A percentile compares a stretch with the other conserved stretches of the same genome.
These are phyloP conservation scores for Brotula barbata DNA, from an alignment of 2,797 vertebrate genomes.

Conservation along the genomic window DNA sequence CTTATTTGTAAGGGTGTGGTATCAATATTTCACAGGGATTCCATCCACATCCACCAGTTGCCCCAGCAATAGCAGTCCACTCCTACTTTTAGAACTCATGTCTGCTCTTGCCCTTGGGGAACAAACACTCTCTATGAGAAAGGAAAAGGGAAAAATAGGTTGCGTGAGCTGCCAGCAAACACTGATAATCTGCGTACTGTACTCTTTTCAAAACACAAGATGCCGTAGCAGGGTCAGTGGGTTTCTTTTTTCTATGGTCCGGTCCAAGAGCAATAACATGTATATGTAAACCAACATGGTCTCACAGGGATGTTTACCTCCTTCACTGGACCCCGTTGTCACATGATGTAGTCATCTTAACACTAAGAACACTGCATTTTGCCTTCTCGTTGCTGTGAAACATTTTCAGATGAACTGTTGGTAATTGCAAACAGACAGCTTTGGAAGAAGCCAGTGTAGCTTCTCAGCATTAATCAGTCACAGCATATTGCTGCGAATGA, in stretches of 20 bases:
- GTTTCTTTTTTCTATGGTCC: not conserved
- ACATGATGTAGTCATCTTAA: conserved; percentile 56
- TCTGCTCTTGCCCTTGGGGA: conserved; percentile 67
- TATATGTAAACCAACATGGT: conserved; percentile 22
- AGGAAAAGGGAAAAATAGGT: conserved; percentile 27
- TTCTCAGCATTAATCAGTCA: conserved; percentile 30
- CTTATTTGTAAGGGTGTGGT: not conserved
- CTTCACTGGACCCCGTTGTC: conserved; percentile 47
- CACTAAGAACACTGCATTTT: conserved; percentile 19
- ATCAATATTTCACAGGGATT: conserved; percentile 8
- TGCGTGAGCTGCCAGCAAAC: conserved; percentile 36
- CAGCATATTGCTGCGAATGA: conserved; percentile 21
- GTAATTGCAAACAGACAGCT: conserved; percentile 31
- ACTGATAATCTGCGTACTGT: conserved; percentile 48
- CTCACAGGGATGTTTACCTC: conserved; percentile 23
- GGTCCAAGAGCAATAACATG: conserved; percentile 32
- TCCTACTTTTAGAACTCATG: conserved; percentile 58
- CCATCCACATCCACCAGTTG: conserved; percentile 15
- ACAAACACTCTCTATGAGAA: conserved; percentile 11
- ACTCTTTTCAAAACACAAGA: not conserved
- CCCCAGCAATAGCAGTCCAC: conserved; percentile 25
- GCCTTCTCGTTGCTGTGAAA: conserved; percentile 42
- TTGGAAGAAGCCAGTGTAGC: conserved; percentile 24
- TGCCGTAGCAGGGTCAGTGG: too few relatives aligned
- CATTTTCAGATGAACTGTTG: conserved; percentile 54